Evolutionary conservation across 2,888 invertebrate genomes (phyloP), one percentile per base, ranked within the genome.

Genomic region (Erpobdella octoculata): DNA sequence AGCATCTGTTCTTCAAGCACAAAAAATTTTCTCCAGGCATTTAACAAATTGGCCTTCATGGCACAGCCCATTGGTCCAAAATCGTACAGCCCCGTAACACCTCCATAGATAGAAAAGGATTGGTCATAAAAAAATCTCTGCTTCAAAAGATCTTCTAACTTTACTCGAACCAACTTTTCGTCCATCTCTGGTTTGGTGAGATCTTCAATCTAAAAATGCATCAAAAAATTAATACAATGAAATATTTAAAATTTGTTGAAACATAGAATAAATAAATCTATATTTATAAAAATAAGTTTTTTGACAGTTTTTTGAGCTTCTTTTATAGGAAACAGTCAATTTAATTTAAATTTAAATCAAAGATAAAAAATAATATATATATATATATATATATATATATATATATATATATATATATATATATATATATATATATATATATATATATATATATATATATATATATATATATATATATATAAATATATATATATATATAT

Each of bases 11-110:
- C 98, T 81, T 96, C 94, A 18, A 97, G 86, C 31, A 98, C 90
- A 81, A 99, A 99, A 84, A 91, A 93, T 78, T 91, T 92, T 74
- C 96, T 87, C 98, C 98, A 99, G 6, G 89, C 86, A 79, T 90
- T 89, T 38, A 99, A 86, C 81, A 99, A 88, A 82, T 99, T 98
- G 28, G 92, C 89, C 84, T 98, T 98, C 73, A 97, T 88, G 0
- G 96, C 94, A 85, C 97, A 98, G 2, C 98, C 98, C 95, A 98
- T 96, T 0, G 98, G 98, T 0, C 98, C 98, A 83, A 94, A 98
- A 85, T 99, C 98, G 84, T 92, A 97, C 80, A 96, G 92, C 0
- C 96, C 88, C 79, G 87, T 77, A 76, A 78, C 82, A 85, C 97
- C 98, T 77, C 98, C 98, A 85, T 99, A 99, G 79, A 99, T 98